phyloP scores from a whole-genome alignment of 1,140 invertebrate species.

The Drosophila chauvacae region DNA sequence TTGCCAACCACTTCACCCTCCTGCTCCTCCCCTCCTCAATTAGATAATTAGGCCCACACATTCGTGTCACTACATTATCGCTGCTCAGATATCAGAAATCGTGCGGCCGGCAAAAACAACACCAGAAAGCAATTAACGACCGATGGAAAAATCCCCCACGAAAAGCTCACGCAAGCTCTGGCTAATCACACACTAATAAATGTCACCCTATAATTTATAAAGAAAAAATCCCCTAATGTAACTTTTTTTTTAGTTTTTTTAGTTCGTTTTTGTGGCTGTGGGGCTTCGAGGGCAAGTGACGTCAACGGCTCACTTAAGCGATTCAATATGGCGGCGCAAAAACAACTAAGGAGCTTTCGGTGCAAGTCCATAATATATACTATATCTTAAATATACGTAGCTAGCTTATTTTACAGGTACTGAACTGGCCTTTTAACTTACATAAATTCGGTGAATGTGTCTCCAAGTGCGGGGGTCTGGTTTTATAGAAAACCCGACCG shows the following conservation, averaged over 20 bases:
- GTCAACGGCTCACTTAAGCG: slow-evolving; percentile 28
- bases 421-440: slow-evolving; percentile 47
- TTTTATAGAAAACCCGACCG: slow-evolving; percentile 61
- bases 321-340: slow-evolving; percentile 66
- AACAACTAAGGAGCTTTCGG: slow-evolving; percentile 27
- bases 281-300: slow-evolving; percentile 19
- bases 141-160: slow-evolving; percentile 56
- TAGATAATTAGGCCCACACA: slow-evolving; percentile 52
- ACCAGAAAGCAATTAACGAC: slow-evolving; percentile 63
- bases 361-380: slow-evolving; percentile 21
- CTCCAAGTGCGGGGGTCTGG: slow-evolving; percentile 67
- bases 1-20: slow-evolving; percentile 33
- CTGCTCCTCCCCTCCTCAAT: slow-evolving; percentile 4
- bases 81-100: slow-evolving; percentile 55
- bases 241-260: background rate
- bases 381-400: slow-evolving; percentile 12
- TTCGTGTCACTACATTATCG: slow-evolving; percentile 46
- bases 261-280: background rate
- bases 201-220: slow-evolving; percentile 30
- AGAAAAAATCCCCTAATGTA: slow-evolving; percentile 36
- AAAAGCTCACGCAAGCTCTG: slow-evolving; percentile 46
- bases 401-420: slow-evolving; percentile 29
- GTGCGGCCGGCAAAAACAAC: slow-evolving; percentile 49
- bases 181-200: slow-evolving; percentile 37
- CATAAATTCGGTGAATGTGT: slow-evolving; percentile 57